Evolutionary conservation across 2,113 vertebrate genomes (phyloP).

Genomic region (Strix uralensis): DNA sequence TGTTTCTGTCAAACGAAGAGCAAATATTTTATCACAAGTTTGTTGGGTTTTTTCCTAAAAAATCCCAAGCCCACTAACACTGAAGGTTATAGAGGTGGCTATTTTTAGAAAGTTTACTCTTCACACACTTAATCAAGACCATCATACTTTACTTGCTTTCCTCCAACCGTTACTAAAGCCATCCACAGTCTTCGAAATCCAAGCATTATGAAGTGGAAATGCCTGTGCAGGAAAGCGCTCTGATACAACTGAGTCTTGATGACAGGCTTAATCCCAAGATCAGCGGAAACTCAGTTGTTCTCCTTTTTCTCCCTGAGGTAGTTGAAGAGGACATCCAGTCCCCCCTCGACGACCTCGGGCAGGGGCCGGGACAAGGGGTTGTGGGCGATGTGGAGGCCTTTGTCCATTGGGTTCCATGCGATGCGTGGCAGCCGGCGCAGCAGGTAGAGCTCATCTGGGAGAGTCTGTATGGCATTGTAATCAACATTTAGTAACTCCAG

Average conservation of each 20-base stretch:
- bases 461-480: constrained; percentile 87
- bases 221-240: not conserved
- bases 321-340: constrained; percentile 84
- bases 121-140: constrained; percentile 7
- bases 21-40: not conserved
- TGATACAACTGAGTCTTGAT: rapidly evolving
- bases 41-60: not conserved
- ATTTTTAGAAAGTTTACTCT: constrained; percentile 23
- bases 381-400: constrained; percentile 88
- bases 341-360: constrained; percentile 84
- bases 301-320: constrained; percentile 87
- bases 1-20: not conserved
- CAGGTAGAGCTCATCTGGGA: constrained; percentile 85
- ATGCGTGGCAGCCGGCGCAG: constrained; percentile 80
- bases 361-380: constrained; percentile 91
- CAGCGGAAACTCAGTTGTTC: not conserved
- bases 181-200: not conserved
- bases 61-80: not conserved
- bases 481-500: constrained; percentile 91
- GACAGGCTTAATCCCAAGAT: not conserved
- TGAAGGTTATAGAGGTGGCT: not conserved
- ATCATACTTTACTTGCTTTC: constrained; percentile 21
- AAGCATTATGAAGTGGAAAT: not conserved
- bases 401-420: constrained; percentile 92
- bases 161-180: not conserved